Percentiles rank a stretch among this genome's conserved stretches.
Conservation (phyloP, 1,140 invertebrate genomes). For the Pinna nobilis region DNA sequence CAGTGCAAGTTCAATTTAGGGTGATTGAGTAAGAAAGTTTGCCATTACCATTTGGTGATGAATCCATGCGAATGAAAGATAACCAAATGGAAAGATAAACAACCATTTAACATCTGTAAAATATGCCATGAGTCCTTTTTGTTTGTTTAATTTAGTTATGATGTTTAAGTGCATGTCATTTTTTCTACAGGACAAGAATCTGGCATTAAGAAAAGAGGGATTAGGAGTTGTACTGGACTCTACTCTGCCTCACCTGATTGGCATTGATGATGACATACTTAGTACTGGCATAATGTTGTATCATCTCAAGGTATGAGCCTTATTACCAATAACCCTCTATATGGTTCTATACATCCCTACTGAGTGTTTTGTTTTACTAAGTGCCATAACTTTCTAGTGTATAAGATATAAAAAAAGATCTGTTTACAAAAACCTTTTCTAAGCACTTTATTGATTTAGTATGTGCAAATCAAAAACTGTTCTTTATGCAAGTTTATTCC, state of each 20-base stretch:
- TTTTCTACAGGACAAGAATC: slow-evolving; percentile 84
- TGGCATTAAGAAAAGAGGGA: slow-evolving; percentile 84
- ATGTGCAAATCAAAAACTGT: too few species aligned
- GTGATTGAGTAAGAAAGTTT: too few species aligned
- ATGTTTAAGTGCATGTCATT: not conserved
- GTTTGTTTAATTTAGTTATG: too few species aligned
- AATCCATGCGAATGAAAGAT: too few species aligned
- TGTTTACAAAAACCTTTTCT: too few species aligned
- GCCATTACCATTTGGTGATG: too few species aligned
- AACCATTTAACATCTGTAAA: too few species aligned
- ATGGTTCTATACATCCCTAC: not conserved
- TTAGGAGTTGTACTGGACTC: slow-evolving; percentile 92
- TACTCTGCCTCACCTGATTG: slow-evolving; percentile 91
- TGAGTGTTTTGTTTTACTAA: not conserved
- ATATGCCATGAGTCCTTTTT: too few species aligned
- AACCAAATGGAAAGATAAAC: too few species aligned
- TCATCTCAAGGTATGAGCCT: slow-evolving; percentile 83
- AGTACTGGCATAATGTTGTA: slow-evolving; percentile 94
- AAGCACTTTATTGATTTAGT: too few species aligned
- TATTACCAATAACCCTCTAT: not conserved
- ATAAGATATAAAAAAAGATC: not conserved
- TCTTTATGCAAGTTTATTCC: too few species aligned
- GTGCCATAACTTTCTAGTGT: not conserved
- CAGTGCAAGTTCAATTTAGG: too few species aligned
- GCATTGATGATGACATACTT: slow-evolving; percentile 86